Evolutionary conservation across 2,113 vertebrate genomes (phyloP), one percentile per base, ranked within the genome.

Genomic region (Pipa parva): DNA sequence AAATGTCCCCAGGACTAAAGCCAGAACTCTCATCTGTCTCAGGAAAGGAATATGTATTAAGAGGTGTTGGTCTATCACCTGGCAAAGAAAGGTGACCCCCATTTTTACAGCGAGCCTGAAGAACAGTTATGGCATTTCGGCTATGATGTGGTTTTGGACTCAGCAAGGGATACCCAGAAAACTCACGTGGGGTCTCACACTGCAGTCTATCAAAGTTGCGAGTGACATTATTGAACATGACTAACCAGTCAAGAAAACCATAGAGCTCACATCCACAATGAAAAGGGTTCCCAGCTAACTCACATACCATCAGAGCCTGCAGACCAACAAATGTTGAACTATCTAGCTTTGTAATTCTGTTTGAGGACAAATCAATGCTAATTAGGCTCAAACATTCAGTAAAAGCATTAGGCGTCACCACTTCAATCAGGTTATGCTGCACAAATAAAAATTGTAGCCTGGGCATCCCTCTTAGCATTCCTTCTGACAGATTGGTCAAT

Each of bases 381-480:
- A 90, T 95, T 72, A 99, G 93, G 83, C 87, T 93, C 4, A 92
- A 92, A 73, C 95, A 94, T 81, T 98, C 96, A n/a, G 90, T 91
- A 79, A 99, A 98, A 75, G 95, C 92, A 59, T 93, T 89, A 72
- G 83, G 89, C 27, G 95, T 86, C 64, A 99, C 95, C 81, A 95
- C 83, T 81, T 99, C 97, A 7, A 99, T 92, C 71, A 98, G 86
- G 81, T 99, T 99, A 87, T 97, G 95, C 79, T 99, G 97, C 71
- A 97, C 87, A 63, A 96, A 99, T 72, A 99, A 93, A 77, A 93
- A 95, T 82, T 99, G 93, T 81, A 99, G 90, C 58, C 94, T 90
- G 37, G 92, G 86, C 83, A 99, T 90, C 50, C 97, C 97, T 0
- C 96, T 81, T 63, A 99, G 72, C 93, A 98, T 95, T 76, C 95